Evolutionary conservation across 2,888 invertebrate genomes (phyloP), one percentile per base, ranked within the genome.

Genomic region (Apodemia mormo): DNA sequence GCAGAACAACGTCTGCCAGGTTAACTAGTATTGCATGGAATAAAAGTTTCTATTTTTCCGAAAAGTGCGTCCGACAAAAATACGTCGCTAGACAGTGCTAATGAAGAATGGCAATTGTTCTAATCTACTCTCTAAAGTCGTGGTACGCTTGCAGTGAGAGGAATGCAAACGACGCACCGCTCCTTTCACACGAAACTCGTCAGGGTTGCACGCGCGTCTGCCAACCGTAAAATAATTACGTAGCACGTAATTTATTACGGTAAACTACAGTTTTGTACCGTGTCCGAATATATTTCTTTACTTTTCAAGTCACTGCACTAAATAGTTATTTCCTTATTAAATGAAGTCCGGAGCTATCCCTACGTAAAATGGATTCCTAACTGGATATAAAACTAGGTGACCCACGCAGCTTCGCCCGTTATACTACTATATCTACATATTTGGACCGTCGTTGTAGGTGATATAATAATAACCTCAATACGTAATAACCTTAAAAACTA

Each of bases 101-200:
- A 88, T 86, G 82, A 85, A 80, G 85, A 85, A 85, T 86, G 82
- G 86, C 88, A 85, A 87, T 87, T 85, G 85, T 86, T 85, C 79
- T 80, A 80, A 72, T 75, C 77, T 72, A 77, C 88, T 88, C 87
- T 89, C 87, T 88, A 87, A 86, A 85, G 83, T 85, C 81, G 82
- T 79, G 78, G 61, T 58, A 8, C 65, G 73, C 75, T 40, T 58
- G 72, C 77, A 77, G 84, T 83, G 86, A 89, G 89, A 88, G 87
- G 89, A 89, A 90, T 90, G 86, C 85, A 82, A 90, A 87, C 83
- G 77, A 85, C 72, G 70, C 74, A 71, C 77, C 71, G 70, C 74
- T 71, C 77, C 78, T 78, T 78, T 78, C 77, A 77, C 78, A 76
- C 72, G 74, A 73, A 73, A 74, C 73, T 67, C 68, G 71, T 70